Evolutionary conservation across 2,113 vertebrate species (phyloP), one percentile per base, ranked within the genome.

Genomic region (Aythya baeri): DNA sequence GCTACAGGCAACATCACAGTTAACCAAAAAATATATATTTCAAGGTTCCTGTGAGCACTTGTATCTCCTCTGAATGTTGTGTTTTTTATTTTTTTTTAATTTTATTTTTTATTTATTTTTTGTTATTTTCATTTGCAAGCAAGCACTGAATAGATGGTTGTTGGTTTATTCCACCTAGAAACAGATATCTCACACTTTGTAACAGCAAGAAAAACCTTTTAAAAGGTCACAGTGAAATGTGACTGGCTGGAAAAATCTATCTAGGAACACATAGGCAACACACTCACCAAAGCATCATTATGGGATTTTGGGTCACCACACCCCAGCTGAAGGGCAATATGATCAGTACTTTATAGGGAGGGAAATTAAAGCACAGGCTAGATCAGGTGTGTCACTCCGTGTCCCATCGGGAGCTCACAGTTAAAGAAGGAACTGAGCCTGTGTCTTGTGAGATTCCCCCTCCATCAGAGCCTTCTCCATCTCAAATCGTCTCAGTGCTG

Each of bases 1-100:
- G 86, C 93, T 96, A 91, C 82, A 34, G 93, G 91, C 41, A 58
- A 81, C 82, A 75, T 95, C 89, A 70, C 73, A 90, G 91, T 66
- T 67, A 83, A 72, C 71, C n/a, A 77, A 52, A 79, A 59, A n/a
- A n/a, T 2, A 5, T 50, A 67, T 81, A 77, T 71, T 87, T 87
- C 20, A 65, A 82, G 65, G 49, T 57, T 91, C 25, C 86, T 55
- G 46, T 26, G 83, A 91, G 50, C 70, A 18, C 36, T 81, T 50
- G 54, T n/a, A 71, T 83, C 71, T 86, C 21, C 55, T 8, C 74
- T 32, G 76, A 75, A 27, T 68, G 85, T 59, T 80, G 86, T 49
- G 65, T 5, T 49, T 49, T 22, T 49, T 49, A 11, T 46, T 49
- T 49, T 49, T 49, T 46, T 41, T 41, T 41, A 41, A 46, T 46